phyloP scores from a whole-genome alignment of 2,797 vertebrate genomes.

The Myotis vivesi region DNA sequence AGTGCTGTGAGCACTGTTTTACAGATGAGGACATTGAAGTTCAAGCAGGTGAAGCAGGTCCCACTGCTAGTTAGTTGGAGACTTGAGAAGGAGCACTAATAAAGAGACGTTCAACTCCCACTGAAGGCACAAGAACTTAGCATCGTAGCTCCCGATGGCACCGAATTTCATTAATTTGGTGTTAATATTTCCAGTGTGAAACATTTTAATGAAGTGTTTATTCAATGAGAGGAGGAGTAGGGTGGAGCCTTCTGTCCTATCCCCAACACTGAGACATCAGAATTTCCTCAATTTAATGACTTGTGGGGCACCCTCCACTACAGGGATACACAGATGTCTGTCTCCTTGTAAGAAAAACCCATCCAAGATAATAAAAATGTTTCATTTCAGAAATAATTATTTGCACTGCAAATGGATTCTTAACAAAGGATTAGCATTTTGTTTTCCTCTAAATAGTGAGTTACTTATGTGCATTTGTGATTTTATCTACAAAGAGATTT shows the following conservation, averaged over 20 bases:
- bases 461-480: background rate
- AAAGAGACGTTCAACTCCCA: background rate
- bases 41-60: background rate
- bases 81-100: background rate
- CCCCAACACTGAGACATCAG: background rate
- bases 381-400: constrained; percentile 52
- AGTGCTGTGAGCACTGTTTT: background rate
- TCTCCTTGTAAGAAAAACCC: background rate
- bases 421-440: constrained; percentile 26
- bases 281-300: constrained; percentile 41
- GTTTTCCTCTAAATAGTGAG: background rate
- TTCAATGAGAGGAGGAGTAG: constrained; percentile 50
- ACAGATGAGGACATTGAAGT: background rate
- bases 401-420: constrained; percentile 14
- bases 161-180: constrained; percentile 64
- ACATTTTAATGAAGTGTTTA: constrained; percentile 64
- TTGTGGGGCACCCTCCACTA: background rate
- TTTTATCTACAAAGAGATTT: constrained; percentile 31
- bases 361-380: constrained; percentile 34
- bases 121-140: constrained; percentile 11
- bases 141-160: background rate
- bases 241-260: constrained; percentile 8
- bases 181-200: constrained; percentile 73
- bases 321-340: constrained; percentile 39
- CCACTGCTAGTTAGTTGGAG: background rate